Base-by-base conservation (phyloP, 2,113 vertebrate species). In the Galeopterus variegatus region DNA sequence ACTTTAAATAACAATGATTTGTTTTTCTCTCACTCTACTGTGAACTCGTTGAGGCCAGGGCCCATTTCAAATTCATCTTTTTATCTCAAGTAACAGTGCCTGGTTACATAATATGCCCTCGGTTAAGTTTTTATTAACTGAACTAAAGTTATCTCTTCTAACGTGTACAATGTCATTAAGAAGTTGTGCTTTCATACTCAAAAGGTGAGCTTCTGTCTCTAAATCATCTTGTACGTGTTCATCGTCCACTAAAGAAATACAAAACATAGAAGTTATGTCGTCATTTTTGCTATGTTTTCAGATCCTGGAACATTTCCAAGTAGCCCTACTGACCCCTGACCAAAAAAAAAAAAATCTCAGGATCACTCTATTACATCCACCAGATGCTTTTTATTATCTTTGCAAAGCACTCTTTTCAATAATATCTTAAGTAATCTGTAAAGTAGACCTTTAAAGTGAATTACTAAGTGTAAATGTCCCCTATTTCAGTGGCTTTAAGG, bases 391-490 rank as follows among this genome's bases (percentile, higher is more conserved):
- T 69, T 10, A 31, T 69, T 52, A 48, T 75, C 72, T 94, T 84
- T 90, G 31, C 54, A 93, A 88, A 93, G 45, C n/a, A 88, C 19
- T 58, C 17, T 86, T 93, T 94, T 70, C 62, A 93, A 81, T 79
- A 92, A 82, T 50, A 48, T 60, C 52, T 56, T 69, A 81, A 81
- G 24, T 82, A 77, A 50, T 23, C 45, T 93, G 23, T 94, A 64
- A 84, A 88, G 31, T 81, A 10, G 31, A 84, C 65, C 45, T 93
- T 90, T 33, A 52, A 93, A 87, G 67, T 52, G 28, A 90, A 86
- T 56, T 54, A 52, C 18, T 69, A 79, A 48, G 21, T 58, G 2
- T 54, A 84, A 64, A 56, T 31, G 24, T 82, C 14, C 56, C 62
- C 82, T 36, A 65, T 65, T 90, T 85, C 56, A 58, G 26, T 70